Conservation (phyloP, 2,888 invertebrate species). For the Sinodicranocentrus sp. region DNA sequence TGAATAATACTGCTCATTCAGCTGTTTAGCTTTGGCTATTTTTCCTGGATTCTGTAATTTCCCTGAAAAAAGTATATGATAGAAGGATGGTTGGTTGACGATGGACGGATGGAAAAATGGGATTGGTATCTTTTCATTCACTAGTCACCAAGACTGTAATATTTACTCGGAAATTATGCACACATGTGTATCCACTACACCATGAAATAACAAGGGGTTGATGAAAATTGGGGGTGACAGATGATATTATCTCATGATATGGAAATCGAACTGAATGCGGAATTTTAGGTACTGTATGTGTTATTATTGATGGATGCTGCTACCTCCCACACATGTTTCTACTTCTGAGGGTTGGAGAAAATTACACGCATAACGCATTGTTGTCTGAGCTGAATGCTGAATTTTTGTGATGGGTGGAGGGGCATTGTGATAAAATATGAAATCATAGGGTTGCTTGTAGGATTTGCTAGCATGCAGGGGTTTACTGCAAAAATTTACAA, state of each 20-base stretch:
- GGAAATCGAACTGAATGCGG: conserved; percentile 31
- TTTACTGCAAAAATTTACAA: no score
- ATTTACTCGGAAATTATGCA: conserved; percentile 18
- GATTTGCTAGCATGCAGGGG: no score
- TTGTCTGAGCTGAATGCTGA: not conserved
- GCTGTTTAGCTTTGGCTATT: no score
- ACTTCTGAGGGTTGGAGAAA: not conserved
- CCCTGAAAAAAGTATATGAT: no score
- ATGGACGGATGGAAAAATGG: no score
- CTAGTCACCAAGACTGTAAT: conserved; percentile 15
- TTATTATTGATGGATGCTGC: not conserved
- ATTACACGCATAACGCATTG: not conserved
- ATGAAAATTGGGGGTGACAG: conserved; percentile 66
- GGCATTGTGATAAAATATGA: no score
- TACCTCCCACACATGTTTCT: not conserved
- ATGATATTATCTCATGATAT: conserved; percentile 63
- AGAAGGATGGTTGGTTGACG: no score
- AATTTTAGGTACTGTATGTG: not conserved
- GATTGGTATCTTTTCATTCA: not conserved
- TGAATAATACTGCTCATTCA: no score
- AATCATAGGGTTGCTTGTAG: no score
- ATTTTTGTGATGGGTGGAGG: not conserved
- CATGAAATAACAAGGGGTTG: conserved; percentile 61
- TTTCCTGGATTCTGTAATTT: no score
- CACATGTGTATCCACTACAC: conserved; percentile 55